Evolutionary conservation across 2,113 vertebrate species (phyloP), one percentile per base, ranked within the genome.

Genomic region (Antennarius striatus): DNA sequence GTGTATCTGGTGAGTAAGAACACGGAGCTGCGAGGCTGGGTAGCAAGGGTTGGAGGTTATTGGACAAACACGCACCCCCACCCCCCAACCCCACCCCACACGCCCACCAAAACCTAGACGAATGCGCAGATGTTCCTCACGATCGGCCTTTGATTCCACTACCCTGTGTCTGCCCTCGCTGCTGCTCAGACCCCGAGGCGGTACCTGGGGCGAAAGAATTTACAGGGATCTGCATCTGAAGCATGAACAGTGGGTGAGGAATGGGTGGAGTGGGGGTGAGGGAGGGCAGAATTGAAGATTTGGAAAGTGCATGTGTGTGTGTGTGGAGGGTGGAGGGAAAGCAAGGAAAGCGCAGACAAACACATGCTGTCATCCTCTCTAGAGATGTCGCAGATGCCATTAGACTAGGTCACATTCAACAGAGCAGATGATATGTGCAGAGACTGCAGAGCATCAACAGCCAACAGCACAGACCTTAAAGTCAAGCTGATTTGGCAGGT

Each of bases 171-270:
- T 77, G 60, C 56, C 76, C 76, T 80, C 66, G 56, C 66, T 43
- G 14, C 52, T 75, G 60, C 53, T 81, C 63, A 77, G 60, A 70
- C 76, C 89, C 86, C 12, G 62, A 88, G 83, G 85, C 86, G 45
- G 47, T 36, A 81, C 87, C 84, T 59, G 57, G 43, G 84, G 88
- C 77, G 56, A 80, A 74, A 81, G 56, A 75, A 75, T 82, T 83
- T 71, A 79, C 69, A 77, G 66, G 46, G 62, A 56, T 88, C 71
- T 59, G 73, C 63, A 77, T 81, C 68, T 56, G 58, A 79, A 80
- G 73, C 71, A 56, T 16, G 51, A 22, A 36, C 32, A 69, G 67
- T 28, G 11, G 52, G 6, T 22, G 22, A 22, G 22, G 22, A 22
- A 22, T 22, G 22, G 22, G 22, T 22, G 22, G 22, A 22, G 22